Evolutionary conservation across 1,140 invertebrate species (phyloP).

Genomic region (Trachymyrmex cornetzi): DNA sequence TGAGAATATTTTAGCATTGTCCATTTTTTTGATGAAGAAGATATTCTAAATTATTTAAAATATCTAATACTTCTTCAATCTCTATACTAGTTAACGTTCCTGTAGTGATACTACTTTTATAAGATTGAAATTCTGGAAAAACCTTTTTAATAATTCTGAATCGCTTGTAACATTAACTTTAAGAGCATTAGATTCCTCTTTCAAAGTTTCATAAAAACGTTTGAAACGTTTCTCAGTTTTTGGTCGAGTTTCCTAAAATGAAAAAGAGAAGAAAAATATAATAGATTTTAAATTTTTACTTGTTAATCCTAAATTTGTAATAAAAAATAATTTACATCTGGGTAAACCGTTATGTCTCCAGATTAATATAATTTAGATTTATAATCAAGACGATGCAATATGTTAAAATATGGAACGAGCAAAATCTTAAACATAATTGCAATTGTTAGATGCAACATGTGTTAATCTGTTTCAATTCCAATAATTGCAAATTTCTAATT

Average conservation of each 20-base stretch:
- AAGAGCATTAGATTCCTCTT: slow-evolving; percentile 88
- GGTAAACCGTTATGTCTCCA: background rate
- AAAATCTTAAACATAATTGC: background rate
- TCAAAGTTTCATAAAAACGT: slow-evolving; percentile 90
- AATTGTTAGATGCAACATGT: background rate
- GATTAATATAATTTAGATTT: background rate
- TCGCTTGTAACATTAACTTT: slow-evolving; percentile 90
- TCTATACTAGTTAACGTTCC: slow-evolving; percentile 76
- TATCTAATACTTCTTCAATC: slow-evolving; percentile 85
- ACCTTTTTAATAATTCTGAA: slow-evolving; percentile 88
- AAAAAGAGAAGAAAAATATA: slow-evolving; percentile 33
- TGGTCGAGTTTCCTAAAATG: slow-evolving; percentile 68
- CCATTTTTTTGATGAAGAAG: slow-evolving; percentile 92
- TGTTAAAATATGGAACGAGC: background rate
- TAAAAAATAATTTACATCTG: background rate
- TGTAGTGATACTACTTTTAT: slow-evolving; percentile 78
- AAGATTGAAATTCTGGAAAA: slow-evolving; percentile 87
- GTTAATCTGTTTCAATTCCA: background rate
- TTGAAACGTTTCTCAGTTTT: slow-evolving; percentile 68
- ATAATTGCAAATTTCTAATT: background rate
- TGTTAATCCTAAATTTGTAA: background rate
- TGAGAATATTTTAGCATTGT: slow-evolving; percentile 92
- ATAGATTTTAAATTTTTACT: background rate
- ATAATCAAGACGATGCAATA: background rate
- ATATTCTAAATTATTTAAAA: slow-evolving; percentile 91